Evolutionary conservation across 2,888 invertebrate genomes (phyloP).

Genomic region (Piscicola geometra): DNA sequence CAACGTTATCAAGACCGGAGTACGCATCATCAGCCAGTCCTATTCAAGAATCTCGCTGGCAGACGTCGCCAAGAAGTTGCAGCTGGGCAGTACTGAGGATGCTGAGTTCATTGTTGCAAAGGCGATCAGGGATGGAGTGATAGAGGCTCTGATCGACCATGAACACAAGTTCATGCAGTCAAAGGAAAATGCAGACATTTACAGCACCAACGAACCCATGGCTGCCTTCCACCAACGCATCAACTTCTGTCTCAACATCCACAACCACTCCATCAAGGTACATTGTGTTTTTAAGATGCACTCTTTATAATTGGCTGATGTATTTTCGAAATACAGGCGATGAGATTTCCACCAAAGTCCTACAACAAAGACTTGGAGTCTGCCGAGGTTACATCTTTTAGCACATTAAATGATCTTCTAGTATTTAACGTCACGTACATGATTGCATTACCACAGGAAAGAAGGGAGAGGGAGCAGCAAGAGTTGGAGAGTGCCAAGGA

Average conservation of each 20-base stretch:
- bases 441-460: too few species aligned
- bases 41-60: constrained; percentile 91
- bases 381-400: constrained; percentile 45
- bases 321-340: constrained; percentile 65
- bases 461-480: constrained; percentile 91
- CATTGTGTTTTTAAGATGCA: constrained; percentile 28
- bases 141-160: constrained; percentile 93
- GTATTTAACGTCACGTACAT: too few species aligned
- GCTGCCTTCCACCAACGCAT: constrained; percentile 93
- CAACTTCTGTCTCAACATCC: constrained; percentile 91
- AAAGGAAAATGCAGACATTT: constrained; percentile 92
- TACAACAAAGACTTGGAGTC: constrained; percentile 91
- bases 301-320: too few species aligned
- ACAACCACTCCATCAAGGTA: constrained; percentile 88
- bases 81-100: constrained; percentile 90
- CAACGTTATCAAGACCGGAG: constrained; percentile 97
- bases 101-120: constrained; percentile 98
- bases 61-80: constrained; percentile 88
- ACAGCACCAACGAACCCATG: constrained; percentile 91
- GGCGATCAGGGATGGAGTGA: constrained; percentile 89
- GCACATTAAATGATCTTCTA: too few species aligned
- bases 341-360: constrained; percentile 97
- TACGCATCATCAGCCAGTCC: constrained; percentile 88
- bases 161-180: constrained; percentile 91
- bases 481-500: constrained; percentile 98